phyloP scores from a whole-genome alignment of 2,113 vertebrate genomes.

The Natator depressus region DNA sequence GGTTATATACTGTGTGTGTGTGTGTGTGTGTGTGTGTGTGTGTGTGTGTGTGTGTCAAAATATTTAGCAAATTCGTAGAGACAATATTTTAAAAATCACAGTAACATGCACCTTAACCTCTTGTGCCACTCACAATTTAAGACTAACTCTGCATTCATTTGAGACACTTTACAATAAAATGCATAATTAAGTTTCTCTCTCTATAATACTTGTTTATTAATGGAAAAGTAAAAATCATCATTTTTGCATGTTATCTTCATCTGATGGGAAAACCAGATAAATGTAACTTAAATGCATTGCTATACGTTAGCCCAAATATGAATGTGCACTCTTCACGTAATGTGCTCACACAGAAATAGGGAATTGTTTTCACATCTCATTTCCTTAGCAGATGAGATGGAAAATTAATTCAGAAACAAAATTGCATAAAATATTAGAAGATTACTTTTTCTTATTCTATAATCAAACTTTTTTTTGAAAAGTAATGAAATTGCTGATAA shows the following conservation, averaged over 20 bases:
- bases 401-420: conserved; percentile 73
- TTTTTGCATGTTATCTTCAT: background rate
- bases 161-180: background rate
- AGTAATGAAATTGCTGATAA: background rate
- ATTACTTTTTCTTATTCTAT: background rate
- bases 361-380: conserved; percentile 65
- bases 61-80: conserved; percentile 17
- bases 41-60: background rate
- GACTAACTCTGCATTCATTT: background rate
- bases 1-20: background rate
- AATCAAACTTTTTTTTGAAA: background rate
- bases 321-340: conserved; percentile 19
- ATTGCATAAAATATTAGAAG: conserved; percentile 9
- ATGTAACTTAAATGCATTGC: background rate
- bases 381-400: conserved; percentile 63
- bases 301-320: background rate
- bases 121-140: background rate
- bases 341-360: background rate
- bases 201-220: conserved; percentile 18
- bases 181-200: background rate
- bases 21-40: background rate
- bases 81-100: background rate
- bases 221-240: background rate
- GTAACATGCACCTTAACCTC: background rate
- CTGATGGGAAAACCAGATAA: background rate